phyloP scores from a whole-genome alignment of 2,113 vertebrate genomes.

The Cricetomys ansorgei region DNA sequence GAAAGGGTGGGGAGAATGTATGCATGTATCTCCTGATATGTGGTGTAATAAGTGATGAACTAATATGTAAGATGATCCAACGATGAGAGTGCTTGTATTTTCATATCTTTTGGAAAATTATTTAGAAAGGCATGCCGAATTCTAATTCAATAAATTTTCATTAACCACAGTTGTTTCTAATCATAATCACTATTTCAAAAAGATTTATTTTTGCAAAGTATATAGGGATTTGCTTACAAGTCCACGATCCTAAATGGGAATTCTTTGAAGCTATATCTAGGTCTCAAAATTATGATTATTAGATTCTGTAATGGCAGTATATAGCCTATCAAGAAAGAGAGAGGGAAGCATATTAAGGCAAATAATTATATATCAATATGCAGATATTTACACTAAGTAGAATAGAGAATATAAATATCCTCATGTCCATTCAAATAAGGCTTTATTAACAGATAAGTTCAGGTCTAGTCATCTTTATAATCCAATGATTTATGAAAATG shows the following conservation, averaged over 20 bases:
- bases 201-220: not conserved
- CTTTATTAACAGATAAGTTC: not conserved
- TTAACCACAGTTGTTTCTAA: not conserved
- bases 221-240: not conserved
- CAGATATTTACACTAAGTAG: not conserved
- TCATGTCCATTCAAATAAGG: not conserved
- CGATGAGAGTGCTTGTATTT: not conserved
- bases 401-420: not conserved
- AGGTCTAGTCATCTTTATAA: not conserved
- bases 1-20: no score
- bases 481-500: not conserved
- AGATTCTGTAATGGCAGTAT: not conserved
- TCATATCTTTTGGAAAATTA: not conserved
- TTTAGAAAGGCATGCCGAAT: not conserved
- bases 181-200: not conserved
- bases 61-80: not conserved
- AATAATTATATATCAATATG: not conserved
- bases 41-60: not conserved
- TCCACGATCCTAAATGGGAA: not conserved
- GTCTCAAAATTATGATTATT: not conserved
- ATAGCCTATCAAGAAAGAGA: not conserved
- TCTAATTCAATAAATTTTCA: not conserved
- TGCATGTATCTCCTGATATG: not conserved
- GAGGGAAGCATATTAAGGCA: not conserved
- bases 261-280: not conserved